A percentile compares a stretch with the other conserved stretches of the same genome.
Evolutionary conservation across 1,140 invertebrate genomes (phyloP).

Genomic region (Ceratoteleas bidentatus): DNA sequence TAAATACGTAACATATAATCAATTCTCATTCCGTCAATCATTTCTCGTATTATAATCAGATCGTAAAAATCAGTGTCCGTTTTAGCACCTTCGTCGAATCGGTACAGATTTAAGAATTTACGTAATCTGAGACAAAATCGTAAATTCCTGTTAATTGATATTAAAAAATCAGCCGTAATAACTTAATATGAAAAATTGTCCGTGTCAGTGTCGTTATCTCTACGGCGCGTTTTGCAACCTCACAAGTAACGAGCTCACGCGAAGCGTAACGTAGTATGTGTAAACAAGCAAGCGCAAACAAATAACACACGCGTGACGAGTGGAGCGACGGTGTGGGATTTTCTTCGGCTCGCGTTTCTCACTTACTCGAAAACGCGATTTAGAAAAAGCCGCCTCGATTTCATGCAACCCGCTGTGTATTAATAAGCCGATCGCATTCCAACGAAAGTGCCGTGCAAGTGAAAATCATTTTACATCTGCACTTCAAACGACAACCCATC

Average conservation of each 20-base stretch:
- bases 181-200: constrained; percentile 28
- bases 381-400: constrained; percentile 34
- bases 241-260: constrained; percentile 45
- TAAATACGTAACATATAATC: no score
- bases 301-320: constrained; percentile 13
- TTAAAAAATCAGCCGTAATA: neutral
- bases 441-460: no score
- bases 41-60: no score
- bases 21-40: no score
- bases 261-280: constrained; percentile 43
- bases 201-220: constrained; percentile 34
- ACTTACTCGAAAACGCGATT: constrained; percentile 43
- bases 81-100: no score
- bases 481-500: no score
- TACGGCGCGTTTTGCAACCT: constrained; percentile 47
- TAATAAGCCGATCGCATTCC: constrained; percentile 4
- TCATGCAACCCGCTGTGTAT: constrained; percentile 22
- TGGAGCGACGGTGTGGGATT: constrained; percentile 54
- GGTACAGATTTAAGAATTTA: no score
- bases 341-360: constrained; percentile 43
- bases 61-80: no score
- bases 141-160: no score
- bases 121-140: no score
- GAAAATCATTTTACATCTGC: no score
- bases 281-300: constrained; percentile 39